phyloP scores from a whole-genome alignment of 2,797 vertebrate genomes.

The Holocentrus rufus region DNA sequence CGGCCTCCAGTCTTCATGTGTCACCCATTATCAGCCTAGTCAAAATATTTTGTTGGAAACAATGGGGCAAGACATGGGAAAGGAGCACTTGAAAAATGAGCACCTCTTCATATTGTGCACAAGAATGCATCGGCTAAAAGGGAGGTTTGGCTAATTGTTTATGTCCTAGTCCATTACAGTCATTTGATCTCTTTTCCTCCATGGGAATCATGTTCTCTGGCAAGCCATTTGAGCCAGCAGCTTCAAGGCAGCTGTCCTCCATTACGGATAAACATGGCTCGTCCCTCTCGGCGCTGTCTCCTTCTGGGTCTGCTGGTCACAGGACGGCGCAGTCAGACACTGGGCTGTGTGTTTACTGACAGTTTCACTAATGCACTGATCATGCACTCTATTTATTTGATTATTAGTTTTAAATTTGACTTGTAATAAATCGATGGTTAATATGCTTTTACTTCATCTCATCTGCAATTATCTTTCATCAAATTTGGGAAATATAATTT shows the following conservation, averaged over 20 bases:
- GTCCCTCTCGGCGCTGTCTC: constrained; percentile 46
- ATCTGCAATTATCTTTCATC: neutral
- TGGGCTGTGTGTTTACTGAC: constrained; percentile 35
- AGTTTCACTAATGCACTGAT: constrained; percentile 3
- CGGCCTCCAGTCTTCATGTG: neutral
- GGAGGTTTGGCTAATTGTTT: constrained; percentile 52
- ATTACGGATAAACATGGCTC: constrained; percentile 66
- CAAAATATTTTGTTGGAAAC: neutral
- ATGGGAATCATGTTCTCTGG: constrained; percentile 68
- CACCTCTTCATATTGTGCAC: constrained; percentile 17
- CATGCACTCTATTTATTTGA: neutral
- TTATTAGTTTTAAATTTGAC: constrained; percentile 5
- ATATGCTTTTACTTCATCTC: neutral
- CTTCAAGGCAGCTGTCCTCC: constrained; percentile 60
- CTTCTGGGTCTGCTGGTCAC: constrained; percentile 51
- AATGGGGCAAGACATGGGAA: neutral
- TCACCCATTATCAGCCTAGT: neutral
- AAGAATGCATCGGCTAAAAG: constrained; percentile 23
- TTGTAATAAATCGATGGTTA: constrained; percentile 13
- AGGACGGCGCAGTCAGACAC: constrained; percentile 51
- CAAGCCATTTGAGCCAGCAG: constrained; percentile 67
- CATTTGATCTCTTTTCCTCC: constrained; percentile 65
- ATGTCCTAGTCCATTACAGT: constrained; percentile 59
- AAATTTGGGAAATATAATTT: constrained; percentile 15
- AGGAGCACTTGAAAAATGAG: constrained; percentile 3